phyloP scores from a whole-genome alignment of 2,888 invertebrate species.

The Stenodera caucasica region DNA sequence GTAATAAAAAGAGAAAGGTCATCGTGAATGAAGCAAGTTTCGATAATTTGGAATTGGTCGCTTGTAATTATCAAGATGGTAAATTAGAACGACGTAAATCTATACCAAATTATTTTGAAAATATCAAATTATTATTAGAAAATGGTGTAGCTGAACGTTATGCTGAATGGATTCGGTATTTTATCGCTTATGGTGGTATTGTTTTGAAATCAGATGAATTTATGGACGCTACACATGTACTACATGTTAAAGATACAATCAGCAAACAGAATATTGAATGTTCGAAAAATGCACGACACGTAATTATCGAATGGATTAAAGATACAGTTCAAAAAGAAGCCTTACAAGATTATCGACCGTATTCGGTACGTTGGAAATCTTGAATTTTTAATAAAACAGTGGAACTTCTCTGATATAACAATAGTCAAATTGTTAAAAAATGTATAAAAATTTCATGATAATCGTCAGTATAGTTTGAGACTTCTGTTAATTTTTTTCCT shows the following conservation, averaged over 20 bases:
- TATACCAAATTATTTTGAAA: conserved; percentile 58
- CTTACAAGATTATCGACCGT: conserved; percentile 44
- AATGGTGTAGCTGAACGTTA: conserved; percentile 46
- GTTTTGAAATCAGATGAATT: conserved; percentile 47
- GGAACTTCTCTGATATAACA: background rate
- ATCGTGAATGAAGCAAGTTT: conserved; percentile 14
- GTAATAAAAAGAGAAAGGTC: conserved; percentile 14
- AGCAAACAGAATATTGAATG: conserved; percentile 32
- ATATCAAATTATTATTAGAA: conserved; percentile 55
- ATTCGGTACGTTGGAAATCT: conserved; percentile 32
- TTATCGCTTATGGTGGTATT: conserved; percentile 65
- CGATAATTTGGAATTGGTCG: conserved; percentile 11
- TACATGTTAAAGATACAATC: conserved; percentile 46
- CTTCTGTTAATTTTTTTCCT: too few relatives aligned
- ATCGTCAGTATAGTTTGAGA: too few relatives aligned
- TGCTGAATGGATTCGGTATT: conserved; percentile 57
- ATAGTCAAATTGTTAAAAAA: too few relatives aligned
- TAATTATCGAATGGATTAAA: conserved; percentile 54
- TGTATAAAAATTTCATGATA: too few relatives aligned
- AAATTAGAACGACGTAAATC: conserved; percentile 46
- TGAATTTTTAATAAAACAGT: background rate
- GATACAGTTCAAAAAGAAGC: conserved; percentile 49
- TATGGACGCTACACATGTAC: conserved; percentile 50
- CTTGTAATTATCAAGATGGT: background rate
- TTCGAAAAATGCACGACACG: conserved; percentile 45